Conservation (phyloP, 2,113 vertebrate species). For the Scomber scombrus region DNA sequence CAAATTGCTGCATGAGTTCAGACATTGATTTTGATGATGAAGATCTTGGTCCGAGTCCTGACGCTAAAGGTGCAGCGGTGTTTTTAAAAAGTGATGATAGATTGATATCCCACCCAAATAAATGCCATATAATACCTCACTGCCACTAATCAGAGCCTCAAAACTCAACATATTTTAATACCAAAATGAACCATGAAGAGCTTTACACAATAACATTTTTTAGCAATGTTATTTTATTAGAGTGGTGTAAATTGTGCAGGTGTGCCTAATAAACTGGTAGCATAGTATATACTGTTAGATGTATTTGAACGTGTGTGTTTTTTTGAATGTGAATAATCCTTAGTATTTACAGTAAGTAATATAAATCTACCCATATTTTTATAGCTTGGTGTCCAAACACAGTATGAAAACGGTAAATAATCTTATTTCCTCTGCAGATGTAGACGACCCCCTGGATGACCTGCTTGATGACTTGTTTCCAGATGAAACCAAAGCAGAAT, state of each 20-base stretch:
- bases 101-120: neutral
- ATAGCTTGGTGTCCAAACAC: neutral
- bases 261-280: no score
- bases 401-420: neutral
- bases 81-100: neutral
- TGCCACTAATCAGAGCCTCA: no score
- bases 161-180: no score
- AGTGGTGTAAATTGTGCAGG: no score
- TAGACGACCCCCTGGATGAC: constrained; percentile 82
- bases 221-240: no score
- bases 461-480: constrained; percentile 84
- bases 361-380: neutral
- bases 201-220: no score
- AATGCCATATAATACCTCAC: no score
- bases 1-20: constrained; percentile 59
- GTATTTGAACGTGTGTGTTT: no score
- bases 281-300: no score
- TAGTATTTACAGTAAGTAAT: no score
- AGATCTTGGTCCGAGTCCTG: constrained; percentile 39
- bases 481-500: constrained; percentile 61
- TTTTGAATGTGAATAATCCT: no score
- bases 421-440: constrained; percentile 67
- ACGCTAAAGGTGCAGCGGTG: constrained; percentile 46
- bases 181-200: no score
- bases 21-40: constrained; percentile 59